Conservation (phyloP, 1,140 invertebrate genomes). For the Idris sp. region DNA sequence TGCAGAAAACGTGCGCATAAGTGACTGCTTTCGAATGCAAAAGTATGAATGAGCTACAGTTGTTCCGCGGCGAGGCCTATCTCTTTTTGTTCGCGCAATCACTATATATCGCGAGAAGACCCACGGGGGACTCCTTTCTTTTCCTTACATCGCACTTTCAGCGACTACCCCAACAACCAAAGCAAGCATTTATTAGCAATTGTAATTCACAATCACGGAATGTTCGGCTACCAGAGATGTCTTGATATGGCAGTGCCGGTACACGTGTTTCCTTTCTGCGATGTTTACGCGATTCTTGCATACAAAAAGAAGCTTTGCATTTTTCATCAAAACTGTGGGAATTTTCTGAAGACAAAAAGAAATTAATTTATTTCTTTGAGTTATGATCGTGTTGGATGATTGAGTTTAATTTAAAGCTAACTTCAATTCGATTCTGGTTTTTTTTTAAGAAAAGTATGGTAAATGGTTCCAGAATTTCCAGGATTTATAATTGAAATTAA, state of each 20-base stretch:
- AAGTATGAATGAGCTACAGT: slow-evolving; percentile 71
- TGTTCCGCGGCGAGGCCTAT: slow-evolving; percentile 47
- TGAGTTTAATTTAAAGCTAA: no score
- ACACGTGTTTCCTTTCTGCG: slow-evolving; percentile 64
- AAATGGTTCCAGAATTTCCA: no score
- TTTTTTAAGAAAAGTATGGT: no score
- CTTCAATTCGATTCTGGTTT: no score
- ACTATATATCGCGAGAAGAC: slow-evolving; percentile 6
- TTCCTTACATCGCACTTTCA: slow-evolving; percentile 11
- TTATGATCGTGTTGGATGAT: no score
- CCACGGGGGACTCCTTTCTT: slow-evolving; percentile 34
- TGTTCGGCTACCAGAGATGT: slow-evolving; percentile 65
- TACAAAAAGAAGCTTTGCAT: slow-evolving; percentile 12
- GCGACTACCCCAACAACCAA: slow-evolving; percentile 5
- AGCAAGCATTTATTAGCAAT: slow-evolving; percentile 71
- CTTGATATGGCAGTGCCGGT: slow-evolving; percentile 66
- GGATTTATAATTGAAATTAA: no score
- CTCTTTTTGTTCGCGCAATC: slow-evolving; percentile 36
- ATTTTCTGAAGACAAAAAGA: no score
- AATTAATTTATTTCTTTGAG: no score
- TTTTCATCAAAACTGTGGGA: no score
- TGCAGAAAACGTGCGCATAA: slow-evolving; percentile 69
- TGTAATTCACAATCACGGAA: slow-evolving; percentile 72
- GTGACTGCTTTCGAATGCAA: slow-evolving; percentile 72
- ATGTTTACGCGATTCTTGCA: slow-evolving; percentile 20